These are phyloP conservation scores for Eremophila alpestris DNA, from an alignment of 2,797 vertebrate genomes.

Conservation along the genomic window DNA sequence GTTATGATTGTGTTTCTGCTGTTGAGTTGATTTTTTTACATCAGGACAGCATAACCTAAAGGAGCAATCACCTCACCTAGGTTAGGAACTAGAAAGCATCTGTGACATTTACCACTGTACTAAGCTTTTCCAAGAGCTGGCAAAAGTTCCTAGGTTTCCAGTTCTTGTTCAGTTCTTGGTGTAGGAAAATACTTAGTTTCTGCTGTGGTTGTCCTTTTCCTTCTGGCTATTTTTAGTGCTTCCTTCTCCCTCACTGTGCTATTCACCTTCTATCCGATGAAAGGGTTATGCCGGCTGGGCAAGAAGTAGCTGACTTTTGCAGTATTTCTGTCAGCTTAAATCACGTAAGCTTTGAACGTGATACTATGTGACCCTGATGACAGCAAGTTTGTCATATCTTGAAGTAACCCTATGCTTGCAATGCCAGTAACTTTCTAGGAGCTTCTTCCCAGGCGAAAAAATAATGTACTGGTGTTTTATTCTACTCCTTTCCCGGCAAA, in stretches of 20 bases:
- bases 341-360: background rate
- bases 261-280: background rate
- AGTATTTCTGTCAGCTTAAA: background rate
- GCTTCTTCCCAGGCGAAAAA: background rate
- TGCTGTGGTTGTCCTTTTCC: background rate
- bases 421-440: background rate
- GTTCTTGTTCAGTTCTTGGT: background rate
- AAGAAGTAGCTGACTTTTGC: conserved; percentile 4
- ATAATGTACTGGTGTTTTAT: background rate
- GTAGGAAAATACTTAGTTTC: background rate
- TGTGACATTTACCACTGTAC: background rate
- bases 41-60: background rate
- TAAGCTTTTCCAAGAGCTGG: background rate
- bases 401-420: background rate
- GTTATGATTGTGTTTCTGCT: background rate
- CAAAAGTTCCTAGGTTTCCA: background rate
- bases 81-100: background rate
- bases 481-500: background rate
- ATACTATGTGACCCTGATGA: background rate
- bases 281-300: background rate
- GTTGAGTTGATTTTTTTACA: background rate
- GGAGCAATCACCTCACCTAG: background rate
- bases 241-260: background rate
- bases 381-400: background rate
- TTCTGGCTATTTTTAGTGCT: background rate